Evolutionary conservation across 2,113 vertebrate genomes (phyloP), one percentile per base, ranked within the genome.

Genomic region (Brachyhypopomus gauderio): DNA sequence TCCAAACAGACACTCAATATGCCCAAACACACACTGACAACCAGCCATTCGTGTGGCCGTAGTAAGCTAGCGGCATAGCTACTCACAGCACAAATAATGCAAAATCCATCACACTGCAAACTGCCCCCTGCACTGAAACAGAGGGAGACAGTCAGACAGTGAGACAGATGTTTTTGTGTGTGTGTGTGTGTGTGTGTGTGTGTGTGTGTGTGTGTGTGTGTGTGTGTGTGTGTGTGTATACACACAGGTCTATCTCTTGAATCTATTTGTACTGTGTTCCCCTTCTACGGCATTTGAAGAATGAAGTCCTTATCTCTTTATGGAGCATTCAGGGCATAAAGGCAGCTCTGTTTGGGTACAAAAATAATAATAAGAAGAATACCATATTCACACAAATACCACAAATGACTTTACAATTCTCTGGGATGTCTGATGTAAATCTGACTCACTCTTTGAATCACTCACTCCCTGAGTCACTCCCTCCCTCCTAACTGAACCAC

Each of bases 21-120:
- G 12, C 45, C 9, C 45, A 52, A 67, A 23, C 16, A 62, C 16
- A 59, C 75, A 67, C 62, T 52, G 30, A 63, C 48, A 59, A 64
- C 75, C 72, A 20, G 72, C 72, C 23, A 25, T 64, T 64, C 69
- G 17, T 75, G 62, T 69, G 62, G 55, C 41, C 20, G 72, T 55
- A 78, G 81, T 48, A 45, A 63, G 45, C 74, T 59, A 36, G 62
- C 60, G 34, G 63, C 36, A 27, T 20, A 52, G 77, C 34, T 71
- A 80, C 76, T 84, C 73, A 48, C 59, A 60, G 58, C 58, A 64
- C 27, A 82, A 85, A 85, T 72, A 75, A 67, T 72, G 82, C 38
- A 72, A 30, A 76, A 75, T 82, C 76, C 62, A 79, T 79, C 82
- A 76, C 17, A 27, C 36, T 56, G 76, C 56, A 70, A 41, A 17